Conservation (phyloP, 2,888 invertebrate species). For the Apamea monoglypha region DNA sequence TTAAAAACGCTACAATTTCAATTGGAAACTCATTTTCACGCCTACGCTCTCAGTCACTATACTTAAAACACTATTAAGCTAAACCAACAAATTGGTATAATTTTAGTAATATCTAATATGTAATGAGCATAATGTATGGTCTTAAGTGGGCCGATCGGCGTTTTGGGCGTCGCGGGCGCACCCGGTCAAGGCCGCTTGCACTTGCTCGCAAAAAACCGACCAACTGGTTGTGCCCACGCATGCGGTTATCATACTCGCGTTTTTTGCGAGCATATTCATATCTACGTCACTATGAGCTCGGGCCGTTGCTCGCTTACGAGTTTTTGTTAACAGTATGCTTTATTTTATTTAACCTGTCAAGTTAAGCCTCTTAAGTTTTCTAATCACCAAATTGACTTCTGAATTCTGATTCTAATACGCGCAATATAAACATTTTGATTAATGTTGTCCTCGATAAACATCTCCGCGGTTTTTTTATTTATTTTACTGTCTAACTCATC, state of each 20-base stretch:
- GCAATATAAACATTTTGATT: background rate
- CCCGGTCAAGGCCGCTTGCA: slow-evolving; percentile 88
- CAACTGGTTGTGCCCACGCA: slow-evolving; percentile 85
- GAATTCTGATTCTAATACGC: background rate
- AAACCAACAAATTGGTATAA: slow-evolving; percentile 52
- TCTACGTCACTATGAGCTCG: slow-evolving; percentile 64
- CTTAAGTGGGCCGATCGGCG: slow-evolving; percentile 72
- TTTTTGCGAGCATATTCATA: slow-evolving; percentile 67
- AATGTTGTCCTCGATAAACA: slow-evolving; percentile 1
- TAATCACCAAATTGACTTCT: slow-evolving; percentile 36
- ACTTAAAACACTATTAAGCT: slow-evolving; percentile 41
- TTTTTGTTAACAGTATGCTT: slow-evolving; percentile 56
- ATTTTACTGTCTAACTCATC: slow-evolving; percentile 40
- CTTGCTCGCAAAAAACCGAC: slow-evolving; percentile 84
- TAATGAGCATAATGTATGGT: slow-evolving; percentile 65
- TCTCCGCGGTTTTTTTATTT: slow-evolving; percentile 35
- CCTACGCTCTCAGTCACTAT: slow-evolving; percentile 22
- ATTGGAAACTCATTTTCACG: slow-evolving; percentile 19
- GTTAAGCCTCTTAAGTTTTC: slow-evolving; percentile 33
- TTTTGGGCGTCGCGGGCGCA: slow-evolving; percentile 79
- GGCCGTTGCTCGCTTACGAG: slow-evolving; percentile 71
- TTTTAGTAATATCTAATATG: slow-evolving; percentile 57
- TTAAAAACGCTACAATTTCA: slow-evolving; percentile 6
- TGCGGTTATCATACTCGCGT: slow-evolving; percentile 76
- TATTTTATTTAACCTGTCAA: slow-evolving; percentile 41